These are phyloP conservation scores for Contarinia nasturtii DNA, from an alignment of 1,140 invertebrate species.

Conservation along the genomic window DNA sequence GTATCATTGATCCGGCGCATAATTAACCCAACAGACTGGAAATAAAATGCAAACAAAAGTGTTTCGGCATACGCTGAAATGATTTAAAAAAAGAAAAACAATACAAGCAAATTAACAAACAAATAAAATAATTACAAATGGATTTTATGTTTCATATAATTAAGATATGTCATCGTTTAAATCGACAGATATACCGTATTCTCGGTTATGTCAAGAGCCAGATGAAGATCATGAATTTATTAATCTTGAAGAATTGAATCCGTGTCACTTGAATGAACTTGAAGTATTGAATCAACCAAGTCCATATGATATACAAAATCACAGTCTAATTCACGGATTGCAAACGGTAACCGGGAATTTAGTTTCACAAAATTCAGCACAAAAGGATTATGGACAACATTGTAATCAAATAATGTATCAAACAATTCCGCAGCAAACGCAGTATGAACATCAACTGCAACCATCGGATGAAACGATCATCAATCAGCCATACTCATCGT, in stretches of 20 bases:
- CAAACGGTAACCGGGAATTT: neutral
- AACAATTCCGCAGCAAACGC: neutral
- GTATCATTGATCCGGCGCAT: too few relatives aligned
- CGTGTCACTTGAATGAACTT: neutral
- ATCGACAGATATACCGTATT: conserved; percentile 1
- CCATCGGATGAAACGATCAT: too few relatives aligned
- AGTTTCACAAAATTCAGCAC: neutral
- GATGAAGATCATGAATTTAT: conserved; percentile 3
- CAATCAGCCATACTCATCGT: too few relatives aligned
- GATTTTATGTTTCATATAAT: too few relatives aligned
- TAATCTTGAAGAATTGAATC: conserved; percentile 1
- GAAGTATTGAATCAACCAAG: neutral
- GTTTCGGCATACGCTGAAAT: too few relatives aligned
- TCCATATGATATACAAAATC: neutral
- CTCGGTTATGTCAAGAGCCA: neutral
- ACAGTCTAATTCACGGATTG: neutral
- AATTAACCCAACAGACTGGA: too few relatives aligned
- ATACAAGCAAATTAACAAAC: too few relatives aligned
- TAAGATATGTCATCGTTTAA: too few relatives aligned
- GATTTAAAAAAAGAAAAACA: too few relatives aligned
- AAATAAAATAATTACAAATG: too few relatives aligned
- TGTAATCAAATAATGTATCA: neutral
- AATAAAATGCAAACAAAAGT: too few relatives aligned
- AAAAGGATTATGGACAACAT: neutral
- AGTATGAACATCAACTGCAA: neutral